Conservation (phyloP, 2,888 invertebrate genomes). For the Drosophila neutralis region DNA sequence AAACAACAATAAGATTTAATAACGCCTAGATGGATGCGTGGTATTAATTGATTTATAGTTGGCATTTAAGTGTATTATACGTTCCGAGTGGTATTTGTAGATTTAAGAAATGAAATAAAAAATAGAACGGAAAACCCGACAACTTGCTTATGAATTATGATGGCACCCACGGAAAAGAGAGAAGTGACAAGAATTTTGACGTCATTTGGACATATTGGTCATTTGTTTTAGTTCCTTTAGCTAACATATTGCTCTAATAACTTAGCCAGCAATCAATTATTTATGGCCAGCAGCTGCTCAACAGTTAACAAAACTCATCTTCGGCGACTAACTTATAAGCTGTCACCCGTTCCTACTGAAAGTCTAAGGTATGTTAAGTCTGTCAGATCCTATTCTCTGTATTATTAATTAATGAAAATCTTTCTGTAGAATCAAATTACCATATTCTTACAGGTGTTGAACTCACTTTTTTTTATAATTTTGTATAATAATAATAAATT, state of each 20-base stretch:
- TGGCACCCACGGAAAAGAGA: conserved; percentile 4
- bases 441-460: background rate
- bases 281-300: conserved; percentile 44
- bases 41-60: conserved; percentile 65
- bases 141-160: conserved; percentile 52
- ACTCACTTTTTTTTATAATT: background rate
- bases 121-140: background rate
- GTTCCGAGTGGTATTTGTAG: background rate
- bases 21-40: conserved; percentile 26
- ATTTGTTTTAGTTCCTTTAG: conserved; percentile 59
- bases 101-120: background rate
- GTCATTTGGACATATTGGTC: conserved; percentile 72
- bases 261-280: conserved; percentile 25
- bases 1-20: conserved; percentile 59
- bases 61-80: conserved; percentile 25
- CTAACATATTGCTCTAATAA: conserved; percentile 52
- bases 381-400: too few relatives aligned
- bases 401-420: too few relatives aligned
- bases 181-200: conserved; percentile 62
- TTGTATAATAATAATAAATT: background rate
- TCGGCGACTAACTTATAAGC: too few relatives aligned
- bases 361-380: background rate
- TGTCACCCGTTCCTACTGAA: background rate
- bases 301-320: background rate
- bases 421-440: background rate